phyloP scores from a whole-genome alignment of 1,140 invertebrate genomes.

The Temnothorax curvispinosus region DNA sequence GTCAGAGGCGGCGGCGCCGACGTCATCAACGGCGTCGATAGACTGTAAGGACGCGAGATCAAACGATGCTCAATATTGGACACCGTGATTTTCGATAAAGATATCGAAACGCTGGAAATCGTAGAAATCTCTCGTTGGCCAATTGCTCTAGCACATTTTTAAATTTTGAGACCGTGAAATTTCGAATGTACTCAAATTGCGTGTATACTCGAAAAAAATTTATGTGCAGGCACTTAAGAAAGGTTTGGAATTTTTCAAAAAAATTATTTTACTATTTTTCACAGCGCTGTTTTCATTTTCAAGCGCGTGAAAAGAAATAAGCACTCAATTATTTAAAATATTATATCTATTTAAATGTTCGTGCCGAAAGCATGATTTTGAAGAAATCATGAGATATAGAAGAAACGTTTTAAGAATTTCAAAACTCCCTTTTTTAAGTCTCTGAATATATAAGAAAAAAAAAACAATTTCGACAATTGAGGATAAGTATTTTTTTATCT shows the following conservation, averaged over 20 bases:
- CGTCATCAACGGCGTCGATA: slow-evolving; percentile 77
- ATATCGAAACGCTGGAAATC: slow-evolving; percentile 4
- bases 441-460: neutral
- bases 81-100: neutral
- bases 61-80: slow-evolving; percentile 9
- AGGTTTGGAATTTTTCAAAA: neutral
- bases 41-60: slow-evolving; percentile 55
- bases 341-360: too few species aligned
- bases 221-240: neutral
- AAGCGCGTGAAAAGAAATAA: too few species aligned
- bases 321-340: too few species aligned
- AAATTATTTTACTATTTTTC: neutral
- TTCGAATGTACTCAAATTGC: too few species aligned
- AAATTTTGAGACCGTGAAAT: neutral
- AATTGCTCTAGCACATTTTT: neutral
- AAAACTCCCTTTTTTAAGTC: neutral
- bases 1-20: slow-evolving; percentile 75
- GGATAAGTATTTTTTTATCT: neutral
- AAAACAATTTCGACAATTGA: neutral
- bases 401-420: neutral
- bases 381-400: neutral
- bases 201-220: too few species aligned
- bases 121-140: neutral
- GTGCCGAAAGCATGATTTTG: neutral
- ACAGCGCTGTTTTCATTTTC: too few species aligned